A percentile compares a stretch with the other conserved stretches of the same genome.
Evolutionary conservation across 2,113 vertebrate genomes (phyloP).

Genomic region (Myiopsitta monachus): DNA sequence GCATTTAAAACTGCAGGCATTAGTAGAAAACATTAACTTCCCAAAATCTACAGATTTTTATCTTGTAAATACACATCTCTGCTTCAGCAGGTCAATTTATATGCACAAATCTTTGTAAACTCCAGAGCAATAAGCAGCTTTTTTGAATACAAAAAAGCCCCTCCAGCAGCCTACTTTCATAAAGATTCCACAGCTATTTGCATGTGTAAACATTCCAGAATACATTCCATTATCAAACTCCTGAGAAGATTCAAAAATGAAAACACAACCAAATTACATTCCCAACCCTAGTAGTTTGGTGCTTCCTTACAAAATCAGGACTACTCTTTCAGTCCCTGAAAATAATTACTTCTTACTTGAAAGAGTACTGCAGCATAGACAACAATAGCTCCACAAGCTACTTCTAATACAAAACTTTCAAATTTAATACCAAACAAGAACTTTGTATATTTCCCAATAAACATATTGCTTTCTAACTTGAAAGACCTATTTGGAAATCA

Average conservation of each 20-base stretch:
- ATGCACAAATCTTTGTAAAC: background rate
- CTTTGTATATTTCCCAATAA: background rate
- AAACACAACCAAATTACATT: background rate
- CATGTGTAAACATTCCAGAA: background rate
- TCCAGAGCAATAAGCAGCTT: background rate
- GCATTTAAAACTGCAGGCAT: background rate
- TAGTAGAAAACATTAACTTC: background rate
- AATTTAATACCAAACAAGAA: background rate
- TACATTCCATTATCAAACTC: background rate
- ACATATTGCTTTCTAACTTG: constrained; percentile 10
- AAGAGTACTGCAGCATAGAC: background rate
- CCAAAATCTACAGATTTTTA: background rate
- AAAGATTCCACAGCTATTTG: background rate
- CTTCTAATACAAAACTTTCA: background rate
- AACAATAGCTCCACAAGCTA: background rate
- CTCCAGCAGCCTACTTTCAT: background rate
- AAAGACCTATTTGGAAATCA: constrained; percentile 13
- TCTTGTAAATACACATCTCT: background rate
- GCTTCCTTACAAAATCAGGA: background rate
- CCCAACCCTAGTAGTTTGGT: background rate
- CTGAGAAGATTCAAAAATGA: background rate
- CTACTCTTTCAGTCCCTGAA: background rate
- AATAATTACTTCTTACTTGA: background rate
- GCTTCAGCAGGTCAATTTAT: background rate
- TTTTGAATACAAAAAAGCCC: background rate